Percentiles rank a stretch among this genome's conserved stretches.
Evolutionary conservation across 2,888 invertebrate genomes (phyloP).

Genomic region (Linyphia triangularis): DNA sequence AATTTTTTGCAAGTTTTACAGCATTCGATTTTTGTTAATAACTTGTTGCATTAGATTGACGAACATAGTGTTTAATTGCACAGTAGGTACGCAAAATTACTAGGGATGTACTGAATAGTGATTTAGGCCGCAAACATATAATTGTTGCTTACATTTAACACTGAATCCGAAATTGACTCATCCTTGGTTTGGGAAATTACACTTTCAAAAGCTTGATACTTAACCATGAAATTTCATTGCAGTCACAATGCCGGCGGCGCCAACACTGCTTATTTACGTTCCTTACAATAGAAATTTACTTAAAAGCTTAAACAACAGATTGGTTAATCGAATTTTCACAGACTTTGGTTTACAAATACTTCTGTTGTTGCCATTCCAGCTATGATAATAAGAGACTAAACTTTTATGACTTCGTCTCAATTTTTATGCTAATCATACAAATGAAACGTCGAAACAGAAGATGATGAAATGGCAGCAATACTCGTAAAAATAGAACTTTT

Average conservation of each 20-base stretch:
- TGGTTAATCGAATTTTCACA: neutral
- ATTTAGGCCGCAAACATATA: too few species aligned
- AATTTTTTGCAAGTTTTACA: too few species aligned
- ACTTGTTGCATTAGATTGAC: too few species aligned
- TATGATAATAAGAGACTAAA: neutral
- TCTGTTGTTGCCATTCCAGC: neutral
- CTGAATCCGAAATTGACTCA: too few species aligned
- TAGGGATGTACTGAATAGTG: too few species aligned
- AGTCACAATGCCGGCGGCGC: neutral
- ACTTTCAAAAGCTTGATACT: neutral
- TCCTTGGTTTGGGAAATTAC: neutral
- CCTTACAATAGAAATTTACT: neutral
- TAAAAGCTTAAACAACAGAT: conserved; percentile 23
- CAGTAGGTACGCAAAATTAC: too few species aligned
- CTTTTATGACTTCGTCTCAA: conserved; percentile 20
- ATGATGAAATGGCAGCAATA: neutral
- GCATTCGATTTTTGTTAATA: too few species aligned
- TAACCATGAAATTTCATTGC: neutral
- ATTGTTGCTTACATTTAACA: too few species aligned
- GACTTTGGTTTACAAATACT: neutral
- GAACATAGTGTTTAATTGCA: too few species aligned
- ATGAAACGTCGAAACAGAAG: neutral
- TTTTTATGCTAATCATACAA: conserved; percentile 2
- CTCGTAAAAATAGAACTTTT: neutral
- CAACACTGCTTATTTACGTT: neutral